These are phyloP conservation scores for Heliangelus exortis DNA, from an alignment of 2,797 vertebrate species.

Conservation along the genomic window DNA sequence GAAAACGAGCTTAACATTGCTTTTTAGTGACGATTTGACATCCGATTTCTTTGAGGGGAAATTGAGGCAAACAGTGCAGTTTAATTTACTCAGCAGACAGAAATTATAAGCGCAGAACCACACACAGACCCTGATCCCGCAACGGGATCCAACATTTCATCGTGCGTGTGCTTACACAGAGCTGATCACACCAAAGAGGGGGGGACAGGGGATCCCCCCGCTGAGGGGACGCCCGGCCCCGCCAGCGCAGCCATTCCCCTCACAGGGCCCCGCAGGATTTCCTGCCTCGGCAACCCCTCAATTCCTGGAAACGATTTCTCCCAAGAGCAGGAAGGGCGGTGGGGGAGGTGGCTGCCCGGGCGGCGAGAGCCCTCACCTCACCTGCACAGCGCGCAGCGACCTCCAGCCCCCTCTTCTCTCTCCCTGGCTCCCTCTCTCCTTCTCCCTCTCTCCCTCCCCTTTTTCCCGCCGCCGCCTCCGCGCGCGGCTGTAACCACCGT, in stretches of 20 bases:
- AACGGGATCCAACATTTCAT: accelerated
- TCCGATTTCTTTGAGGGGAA: background rate
- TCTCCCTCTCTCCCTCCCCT: too few relatives aligned
- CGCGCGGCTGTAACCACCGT: background rate
- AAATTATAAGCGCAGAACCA: accelerated
- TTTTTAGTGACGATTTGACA: background rate
- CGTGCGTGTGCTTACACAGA: accelerated
- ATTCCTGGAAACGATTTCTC: background rate
- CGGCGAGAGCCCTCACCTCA: background rate
- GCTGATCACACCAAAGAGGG: accelerated
- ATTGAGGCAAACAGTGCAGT: accelerated
- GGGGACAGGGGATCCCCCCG: background rate
- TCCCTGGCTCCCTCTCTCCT: background rate
- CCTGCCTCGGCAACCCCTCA: background rate
- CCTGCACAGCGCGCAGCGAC: background rate
- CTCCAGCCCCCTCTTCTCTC: too few relatives aligned
- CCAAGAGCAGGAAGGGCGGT: background rate
- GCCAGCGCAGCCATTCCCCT: background rate
- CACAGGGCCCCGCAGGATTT: background rate
- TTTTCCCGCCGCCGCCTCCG: background rate
- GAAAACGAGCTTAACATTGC: background rate
- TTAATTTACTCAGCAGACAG: background rate
- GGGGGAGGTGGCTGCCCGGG: too few relatives aligned
- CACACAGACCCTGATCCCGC: background rate
- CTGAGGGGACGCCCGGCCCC: background rate